phyloP scores from a whole-genome alignment of 2,113 vertebrate genomes.

The Murina feae region DNA sequence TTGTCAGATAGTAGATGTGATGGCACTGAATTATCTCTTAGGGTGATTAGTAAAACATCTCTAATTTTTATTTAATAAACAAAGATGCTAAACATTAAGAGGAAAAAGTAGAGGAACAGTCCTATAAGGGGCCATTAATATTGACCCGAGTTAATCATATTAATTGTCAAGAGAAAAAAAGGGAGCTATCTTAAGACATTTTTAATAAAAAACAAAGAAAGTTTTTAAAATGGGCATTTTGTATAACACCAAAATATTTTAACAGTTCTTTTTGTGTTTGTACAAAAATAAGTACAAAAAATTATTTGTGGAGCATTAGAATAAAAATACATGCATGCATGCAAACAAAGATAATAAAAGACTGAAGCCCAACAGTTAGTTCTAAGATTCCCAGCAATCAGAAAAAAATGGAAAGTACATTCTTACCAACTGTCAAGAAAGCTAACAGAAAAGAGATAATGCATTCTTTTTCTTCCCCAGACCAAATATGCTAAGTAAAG shows the following conservation, averaged over 20 bases:
- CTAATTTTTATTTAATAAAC: not conserved
- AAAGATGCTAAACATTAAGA: not conserved
- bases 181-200: not conserved
- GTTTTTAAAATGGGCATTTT: conserved; percentile 23
- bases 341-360: conserved; percentile 35
- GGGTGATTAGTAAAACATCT: not conserved
- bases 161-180: not conserved
- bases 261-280: conserved; percentile 44
- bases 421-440: not conserved
- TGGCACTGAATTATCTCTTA: not conserved
- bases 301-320: conserved; percentile 11
- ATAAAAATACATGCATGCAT: conserved; percentile 29
- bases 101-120: not conserved
- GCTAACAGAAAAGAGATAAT: not conserved
- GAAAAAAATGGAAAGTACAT: not conserved
- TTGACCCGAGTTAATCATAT: not conserved
- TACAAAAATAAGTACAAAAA: conserved; percentile 38
- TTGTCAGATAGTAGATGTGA: not conserved
- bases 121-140: not conserved
- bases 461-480: not conserved
- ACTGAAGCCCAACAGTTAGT: not conserved
- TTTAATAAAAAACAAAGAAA: conserved; percentile 1
- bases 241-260: conserved; percentile 42
- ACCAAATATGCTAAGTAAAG: not conserved
- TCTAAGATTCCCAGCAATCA: not conserved